Conservation (phyloP, 1,140 invertebrate genomes). For the Laupala kohalensis region DNA sequence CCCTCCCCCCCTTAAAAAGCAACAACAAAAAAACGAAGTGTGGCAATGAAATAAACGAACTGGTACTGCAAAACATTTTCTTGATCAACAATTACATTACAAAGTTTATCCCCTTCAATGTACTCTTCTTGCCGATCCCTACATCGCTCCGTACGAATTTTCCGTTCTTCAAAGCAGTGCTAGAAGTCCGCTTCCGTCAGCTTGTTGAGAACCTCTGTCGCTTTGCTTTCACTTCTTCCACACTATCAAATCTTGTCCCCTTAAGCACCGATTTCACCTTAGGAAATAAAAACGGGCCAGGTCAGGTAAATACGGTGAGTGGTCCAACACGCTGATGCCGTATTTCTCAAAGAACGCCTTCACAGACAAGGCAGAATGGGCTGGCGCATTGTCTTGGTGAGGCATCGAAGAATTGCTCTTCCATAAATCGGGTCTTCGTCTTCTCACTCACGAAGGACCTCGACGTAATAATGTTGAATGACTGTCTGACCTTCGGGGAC, state of each 20-base stretch:
- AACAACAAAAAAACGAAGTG: neutral
- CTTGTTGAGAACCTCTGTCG: slow-evolving; percentile 13
- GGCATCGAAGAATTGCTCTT: slow-evolving; percentile 7
- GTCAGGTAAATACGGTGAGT: slow-evolving; percentile 19
- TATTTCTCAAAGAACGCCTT: slow-evolving; percentile 19
- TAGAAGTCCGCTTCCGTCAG: slow-evolving; percentile 16
- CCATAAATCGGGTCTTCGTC: slow-evolving; percentile 2
- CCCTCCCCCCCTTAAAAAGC: neutral
- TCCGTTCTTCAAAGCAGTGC: slow-evolving; percentile 14
- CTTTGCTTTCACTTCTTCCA: slow-evolving; percentile 16
- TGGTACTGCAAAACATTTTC: slow-evolving; percentile 26
- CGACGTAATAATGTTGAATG: slow-evolving; percentile 21
- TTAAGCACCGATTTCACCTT: slow-evolving; percentile 8
- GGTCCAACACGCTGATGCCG: slow-evolving; percentile 16
- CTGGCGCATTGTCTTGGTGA: slow-evolving; percentile 14
- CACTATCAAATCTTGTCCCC: slow-evolving; percentile 18
- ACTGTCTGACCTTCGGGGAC: slow-evolving; percentile 22
- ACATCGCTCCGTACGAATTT: slow-evolving; percentile 15
- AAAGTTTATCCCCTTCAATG: slow-evolving; percentile 1
- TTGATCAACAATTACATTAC: neutral
- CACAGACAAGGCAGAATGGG: slow-evolving; percentile 11
- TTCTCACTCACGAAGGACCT: slow-evolving; percentile 18
- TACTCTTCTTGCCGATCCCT: slow-evolving; percentile 6
- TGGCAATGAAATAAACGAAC: neutral
- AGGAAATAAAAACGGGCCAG: neutral